Evolutionary conservation across 2,888 invertebrate species (phyloP).

Genomic region (Nemurella pictetii): DNA sequence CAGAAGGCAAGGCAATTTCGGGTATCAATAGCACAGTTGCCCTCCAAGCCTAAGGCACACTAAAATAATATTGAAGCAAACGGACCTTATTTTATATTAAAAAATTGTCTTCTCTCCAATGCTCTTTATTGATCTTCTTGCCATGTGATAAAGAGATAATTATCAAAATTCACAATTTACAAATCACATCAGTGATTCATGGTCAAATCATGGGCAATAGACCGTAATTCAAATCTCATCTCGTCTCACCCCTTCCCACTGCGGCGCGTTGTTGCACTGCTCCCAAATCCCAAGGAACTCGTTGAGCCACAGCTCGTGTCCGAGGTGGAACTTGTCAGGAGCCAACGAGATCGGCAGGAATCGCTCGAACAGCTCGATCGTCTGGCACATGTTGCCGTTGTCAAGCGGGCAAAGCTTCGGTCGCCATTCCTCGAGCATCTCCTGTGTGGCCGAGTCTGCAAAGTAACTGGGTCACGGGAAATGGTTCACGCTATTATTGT

Average conservation of each 20-base stretch:
- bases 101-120: no score
- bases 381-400: conserved; percentile 55
- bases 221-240: no score
- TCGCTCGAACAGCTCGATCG: conserved; percentile 66
- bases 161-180: no score
- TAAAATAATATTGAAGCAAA: no score
- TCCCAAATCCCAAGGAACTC: conserved; percentile 80
- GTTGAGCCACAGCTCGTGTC: conserved; percentile 78
- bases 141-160: no score
- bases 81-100: no score
- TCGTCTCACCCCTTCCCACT: conserved; percentile 65
- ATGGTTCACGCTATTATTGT: neutral
- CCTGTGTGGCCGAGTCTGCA: conserved; percentile 73
- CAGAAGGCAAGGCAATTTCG: no score
- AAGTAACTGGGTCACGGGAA: conserved; percentile 62
- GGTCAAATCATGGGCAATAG: no score
- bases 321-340: conserved; percentile 63
- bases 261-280: conserved; percentile 70
- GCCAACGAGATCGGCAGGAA: conserved; percentile 77
- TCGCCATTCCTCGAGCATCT: conserved; percentile 81
- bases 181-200: no score
- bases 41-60: no score
- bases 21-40: no score
- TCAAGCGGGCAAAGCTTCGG: conserved; percentile 79
- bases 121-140: no score